phyloP scores from a whole-genome alignment of 2,113 vertebrate genomes.

The Tylochromis polylepis region DNA sequence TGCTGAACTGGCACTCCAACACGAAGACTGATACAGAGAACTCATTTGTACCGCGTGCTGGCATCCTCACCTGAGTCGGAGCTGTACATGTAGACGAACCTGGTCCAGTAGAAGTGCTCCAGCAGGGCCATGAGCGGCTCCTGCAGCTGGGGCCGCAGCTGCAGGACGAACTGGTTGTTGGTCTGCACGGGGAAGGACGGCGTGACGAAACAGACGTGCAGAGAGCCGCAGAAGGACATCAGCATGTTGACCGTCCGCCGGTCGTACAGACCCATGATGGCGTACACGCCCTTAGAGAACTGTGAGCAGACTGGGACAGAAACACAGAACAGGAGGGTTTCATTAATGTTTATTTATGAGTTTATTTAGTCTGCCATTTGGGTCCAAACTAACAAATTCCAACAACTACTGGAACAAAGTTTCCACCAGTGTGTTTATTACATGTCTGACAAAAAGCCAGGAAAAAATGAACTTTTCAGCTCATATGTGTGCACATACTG shows the following conservation, averaged over 20 bases:
- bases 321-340: neutral
- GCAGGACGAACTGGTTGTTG: conserved; percentile 97
- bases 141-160: conserved; percentile 91
- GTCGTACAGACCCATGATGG: conserved; percentile 97
- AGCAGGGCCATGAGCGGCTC: conserved; percentile 91
- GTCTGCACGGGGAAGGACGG: conserved; percentile 91
- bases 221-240: conserved; percentile 93
- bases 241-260: conserved; percentile 95
- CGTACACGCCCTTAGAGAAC: conserved; percentile 96
- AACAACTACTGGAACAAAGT: neutral
- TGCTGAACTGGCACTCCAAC: neutral
- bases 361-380: neutral
- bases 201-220: conserved; percentile 95
- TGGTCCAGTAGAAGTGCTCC: conserved; percentile 89
- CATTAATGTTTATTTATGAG: neutral
- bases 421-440: neutral
- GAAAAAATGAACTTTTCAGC: neutral
- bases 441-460: neutral
- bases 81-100: conserved; percentile 96
- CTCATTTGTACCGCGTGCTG: neutral
- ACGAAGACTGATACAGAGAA: neutral
- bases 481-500: neutral
- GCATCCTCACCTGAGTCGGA: conserved; percentile 81
- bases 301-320: conserved; percentile 88
- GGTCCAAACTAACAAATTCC: neutral